Conservation (phyloP, 2,888 invertebrate species). For the Epicampocera succincta region DNA sequence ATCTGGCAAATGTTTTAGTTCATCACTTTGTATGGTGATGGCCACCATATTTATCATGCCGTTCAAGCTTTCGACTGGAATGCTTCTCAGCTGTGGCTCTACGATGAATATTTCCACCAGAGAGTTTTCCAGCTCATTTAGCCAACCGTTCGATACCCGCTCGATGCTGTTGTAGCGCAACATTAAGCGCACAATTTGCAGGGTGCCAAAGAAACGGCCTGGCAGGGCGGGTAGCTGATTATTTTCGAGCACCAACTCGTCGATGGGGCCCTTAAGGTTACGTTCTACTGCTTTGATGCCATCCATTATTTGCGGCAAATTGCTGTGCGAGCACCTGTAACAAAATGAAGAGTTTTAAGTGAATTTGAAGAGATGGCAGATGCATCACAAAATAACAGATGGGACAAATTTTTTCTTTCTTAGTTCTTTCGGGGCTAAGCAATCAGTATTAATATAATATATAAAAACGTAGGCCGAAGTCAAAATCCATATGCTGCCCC, state of each 20-base stretch:
- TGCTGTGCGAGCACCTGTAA: conserved; percentile 95
- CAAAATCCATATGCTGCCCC: too few relatives aligned
- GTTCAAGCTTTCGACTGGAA: conserved; percentile 90
- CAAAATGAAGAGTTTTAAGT: not conserved
- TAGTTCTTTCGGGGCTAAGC: too few relatives aligned
- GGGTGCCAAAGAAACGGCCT: conserved; percentile 89
- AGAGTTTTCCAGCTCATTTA: conserved; percentile 89
- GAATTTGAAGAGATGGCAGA: not conserved
- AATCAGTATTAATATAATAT: too few relatives aligned
- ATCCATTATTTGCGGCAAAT: conserved; percentile 88
- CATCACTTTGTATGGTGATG: conserved; percentile 90
- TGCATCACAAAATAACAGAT: too few relatives aligned
- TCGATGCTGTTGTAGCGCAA: conserved; percentile 91
- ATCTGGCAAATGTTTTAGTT: conserved; percentile 88
- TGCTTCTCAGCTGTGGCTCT: conserved; percentile 89
- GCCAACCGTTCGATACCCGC: conserved; percentile 90
- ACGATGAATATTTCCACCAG: conserved; percentile 92
- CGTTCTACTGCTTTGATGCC: conserved; percentile 87
- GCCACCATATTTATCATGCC: conserved; percentile 90
- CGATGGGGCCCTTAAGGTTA: conserved; percentile 87
- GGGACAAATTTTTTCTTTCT: too few relatives aligned
- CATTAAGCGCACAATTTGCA: conserved; percentile 90
- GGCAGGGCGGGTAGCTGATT: conserved; percentile 93
- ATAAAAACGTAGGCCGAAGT: too few relatives aligned
- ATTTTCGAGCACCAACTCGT: conserved; percentile 93